phyloP scores from a whole-genome alignment of 53 echinoderm and acorn worm genomes.

The Arbacia lixula region DNA sequence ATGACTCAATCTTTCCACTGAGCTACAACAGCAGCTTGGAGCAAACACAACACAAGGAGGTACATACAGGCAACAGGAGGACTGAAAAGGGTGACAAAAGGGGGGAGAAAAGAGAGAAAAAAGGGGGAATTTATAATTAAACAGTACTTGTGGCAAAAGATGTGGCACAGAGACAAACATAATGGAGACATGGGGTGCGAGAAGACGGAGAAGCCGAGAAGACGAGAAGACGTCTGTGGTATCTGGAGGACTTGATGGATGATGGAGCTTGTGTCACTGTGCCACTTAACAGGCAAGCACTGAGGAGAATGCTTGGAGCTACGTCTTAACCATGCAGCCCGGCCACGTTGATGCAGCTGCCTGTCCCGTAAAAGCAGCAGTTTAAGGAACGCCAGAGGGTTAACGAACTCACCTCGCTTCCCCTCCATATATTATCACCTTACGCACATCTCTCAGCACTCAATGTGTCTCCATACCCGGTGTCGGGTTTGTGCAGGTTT shows the following conservation, averaged over 20 bases:
- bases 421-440: slow-evolving; percentile 27
- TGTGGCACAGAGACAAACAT: too few relatives aligned
- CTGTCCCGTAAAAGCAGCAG: slow-evolving; percentile 30
- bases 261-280: slow-evolving; percentile 1
- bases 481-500: slow-evolving; percentile 26
- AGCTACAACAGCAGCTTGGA: too few relatives aligned
- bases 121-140: too few relatives aligned
- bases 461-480: too few relatives aligned
- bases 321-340: background rate
- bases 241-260: slow-evolving; percentile 15
- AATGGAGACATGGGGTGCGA: background rate
- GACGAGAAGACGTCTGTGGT: background rate
- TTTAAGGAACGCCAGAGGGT: slow-evolving; percentile 36
- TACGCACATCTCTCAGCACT: too few relatives aligned
- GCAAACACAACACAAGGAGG: too few relatives aligned
- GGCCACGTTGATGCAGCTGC: slow-evolving; percentile 37
- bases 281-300: slow-evolving; percentile 9
- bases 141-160: too few relatives aligned
- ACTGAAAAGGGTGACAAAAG: too few relatives aligned
- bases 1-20: too few relatives aligned
- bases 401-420: slow-evolving; percentile 31
- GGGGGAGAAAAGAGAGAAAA: too few relatives aligned
- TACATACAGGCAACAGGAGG: too few relatives aligned
- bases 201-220: background rate
- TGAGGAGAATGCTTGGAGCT: background rate